Evolutionary conservation across 2,113 vertebrate genomes (phyloP), one percentile per base, ranked within the genome.

Genomic region (Furnarius figulus): DNA sequence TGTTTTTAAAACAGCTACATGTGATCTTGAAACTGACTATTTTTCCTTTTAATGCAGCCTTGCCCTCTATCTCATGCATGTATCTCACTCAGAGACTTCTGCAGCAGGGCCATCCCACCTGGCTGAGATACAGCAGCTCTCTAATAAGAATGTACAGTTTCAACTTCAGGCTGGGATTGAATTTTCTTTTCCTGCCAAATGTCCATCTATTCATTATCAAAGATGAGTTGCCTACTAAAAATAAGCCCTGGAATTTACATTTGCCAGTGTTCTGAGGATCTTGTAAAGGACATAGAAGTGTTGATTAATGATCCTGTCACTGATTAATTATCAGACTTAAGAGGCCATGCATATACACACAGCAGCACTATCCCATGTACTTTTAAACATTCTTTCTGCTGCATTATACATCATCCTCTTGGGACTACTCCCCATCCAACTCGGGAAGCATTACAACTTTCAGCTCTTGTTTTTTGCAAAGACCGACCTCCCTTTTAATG

Each of bases 271-370:
- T 55, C 62, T 76, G 86, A 79, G 30, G 67, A 93, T 75, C 31
- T 58, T 81, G 49, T 50, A 70, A 92, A 85, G 56, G 72, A 68
- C 65, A 85, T 2, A 58, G 72, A 90, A 74, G 37, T 9, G 3
- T 22, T 94, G 95, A 96, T 95, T 91, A 93, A 82, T 0, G 5
- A 82, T 73, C 44, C 42, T 95, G 65, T 72, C 2, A 2, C 49
- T 94, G 86, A 91, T 94, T 95, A 93, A 89, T 91, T 89, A 85
- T 87, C 73, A 65, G 61, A 61, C 44, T 81, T 81, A 70, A 78
- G 76, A 95, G 70, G 56, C 83, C 40, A 20, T 12, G 53, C 55
- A 83, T 90, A 49, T 81, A 83, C 53, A 53, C 68, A 89, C 2
- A 1, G 80, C 92, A 86, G 37, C 52, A 42, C 3, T 22, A 86